Evolutionary conservation across 2,113 vertebrate genomes (phyloP).

Genomic region (Gallinago paraguaiae): DNA sequence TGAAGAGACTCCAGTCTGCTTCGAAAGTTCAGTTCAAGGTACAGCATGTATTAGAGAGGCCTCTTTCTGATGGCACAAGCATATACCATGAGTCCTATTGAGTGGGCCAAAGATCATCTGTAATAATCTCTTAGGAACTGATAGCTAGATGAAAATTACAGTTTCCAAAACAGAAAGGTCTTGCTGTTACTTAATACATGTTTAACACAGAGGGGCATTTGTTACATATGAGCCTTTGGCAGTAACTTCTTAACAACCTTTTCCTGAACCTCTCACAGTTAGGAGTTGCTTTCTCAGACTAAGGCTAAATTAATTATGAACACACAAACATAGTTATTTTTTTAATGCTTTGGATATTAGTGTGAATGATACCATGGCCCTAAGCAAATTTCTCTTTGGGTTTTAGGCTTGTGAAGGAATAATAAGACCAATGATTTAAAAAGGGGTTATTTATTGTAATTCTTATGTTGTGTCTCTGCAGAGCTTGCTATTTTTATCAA

Average conservation of each 20-base stretch:
- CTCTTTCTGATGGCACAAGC: neutral
- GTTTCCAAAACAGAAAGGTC: constrained; percentile 38
- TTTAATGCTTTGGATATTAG: constrained; percentile 36
- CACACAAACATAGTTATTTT: constrained; percentile 24
- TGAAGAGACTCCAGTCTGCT: neutral
- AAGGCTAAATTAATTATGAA: constrained; percentile 27
- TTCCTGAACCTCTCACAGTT: neutral
- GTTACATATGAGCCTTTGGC: constrained; percentile 47
- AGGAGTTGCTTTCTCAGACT: neutral
- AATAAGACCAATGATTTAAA: constrained; percentile 8
- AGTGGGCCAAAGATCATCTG: neutral
- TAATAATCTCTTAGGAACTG: neutral
- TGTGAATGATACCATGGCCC: constrained; percentile 2
- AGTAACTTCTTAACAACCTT: constrained; percentile 13
- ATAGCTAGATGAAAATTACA: neutral
- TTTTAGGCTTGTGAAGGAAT: constrained; percentile 13
- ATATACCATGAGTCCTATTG: neutral
- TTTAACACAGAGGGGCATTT: constrained; percentile 27
- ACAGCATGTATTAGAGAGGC: neutral
- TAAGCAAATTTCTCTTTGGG: neutral
- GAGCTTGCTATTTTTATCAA: constrained; percentile 45
- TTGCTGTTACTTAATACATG: constrained; percentile 18
- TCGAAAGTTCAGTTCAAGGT: neutral
- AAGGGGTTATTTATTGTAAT: constrained; percentile 24
- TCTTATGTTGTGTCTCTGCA: constrained; percentile 33